Evolutionary conservation across 2,797 vertebrate species (phyloP).

Genomic region (Antennarius maculatus): DNA sequence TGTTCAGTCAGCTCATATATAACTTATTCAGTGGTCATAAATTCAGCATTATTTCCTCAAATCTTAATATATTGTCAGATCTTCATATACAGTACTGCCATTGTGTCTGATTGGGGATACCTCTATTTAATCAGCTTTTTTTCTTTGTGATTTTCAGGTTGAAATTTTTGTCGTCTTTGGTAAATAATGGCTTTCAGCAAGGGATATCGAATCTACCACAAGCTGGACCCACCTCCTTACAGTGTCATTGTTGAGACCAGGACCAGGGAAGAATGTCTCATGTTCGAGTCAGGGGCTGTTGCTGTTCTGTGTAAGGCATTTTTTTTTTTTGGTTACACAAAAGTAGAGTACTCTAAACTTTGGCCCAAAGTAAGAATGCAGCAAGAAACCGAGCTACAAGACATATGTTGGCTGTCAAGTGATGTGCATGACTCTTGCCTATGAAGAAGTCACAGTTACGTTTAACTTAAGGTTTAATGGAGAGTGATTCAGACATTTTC

Average conservation of each 20-base stretch:
- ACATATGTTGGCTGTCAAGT: neutral
- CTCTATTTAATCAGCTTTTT: slow-evolving; percentile 8
- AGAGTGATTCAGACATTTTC: neutral
- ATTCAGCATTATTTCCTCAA: neutral
- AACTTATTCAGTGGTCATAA: neutral
- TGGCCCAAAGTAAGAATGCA: neutral
- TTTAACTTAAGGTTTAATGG: neutral
- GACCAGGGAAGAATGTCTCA: slow-evolving; percentile 93
- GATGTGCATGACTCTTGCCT: neutral
- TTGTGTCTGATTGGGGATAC: slow-evolving; percentile 1
- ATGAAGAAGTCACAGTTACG: neutral
- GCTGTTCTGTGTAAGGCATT: slow-evolving; percentile 93
- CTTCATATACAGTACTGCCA: neutral
- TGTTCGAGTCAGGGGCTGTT: slow-evolving; percentile 98
- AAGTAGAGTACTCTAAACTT: slow-evolving; percentile 1
- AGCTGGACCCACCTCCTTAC: slow-evolving; percentile 95
- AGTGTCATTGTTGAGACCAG: slow-evolving; percentile 95
- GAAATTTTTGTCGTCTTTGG: slow-evolving; percentile 59
- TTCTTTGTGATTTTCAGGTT: slow-evolving; percentile 58
- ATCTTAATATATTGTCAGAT: too few relatives aligned
- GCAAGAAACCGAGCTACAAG: neutral
- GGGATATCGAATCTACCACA: slow-evolving; percentile 97
- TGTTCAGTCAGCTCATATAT: neutral
- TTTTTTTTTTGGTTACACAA: slow-evolving; percentile 21
- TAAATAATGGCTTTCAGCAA: slow-evolving; percentile 97